Conservation (phyloP, 2,113 vertebrate genomes). For the Motacilla alba region DNA sequence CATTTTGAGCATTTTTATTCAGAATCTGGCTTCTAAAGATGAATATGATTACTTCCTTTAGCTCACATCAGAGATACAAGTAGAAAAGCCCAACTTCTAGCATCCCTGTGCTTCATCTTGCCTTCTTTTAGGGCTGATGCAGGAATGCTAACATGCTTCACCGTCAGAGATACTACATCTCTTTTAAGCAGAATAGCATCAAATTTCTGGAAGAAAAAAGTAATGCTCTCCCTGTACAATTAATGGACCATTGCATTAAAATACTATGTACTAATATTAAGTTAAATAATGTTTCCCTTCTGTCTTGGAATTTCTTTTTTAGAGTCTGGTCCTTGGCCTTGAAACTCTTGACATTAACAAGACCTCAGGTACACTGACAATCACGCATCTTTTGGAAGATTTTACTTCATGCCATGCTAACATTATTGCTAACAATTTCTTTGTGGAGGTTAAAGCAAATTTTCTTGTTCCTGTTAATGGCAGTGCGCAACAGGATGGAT, state of each 20-base stretch:
- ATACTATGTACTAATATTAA: neutral
- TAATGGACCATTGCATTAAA: neutral
- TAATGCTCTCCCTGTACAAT: neutral
- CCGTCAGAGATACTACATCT: neutral
- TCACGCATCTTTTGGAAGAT: neutral
- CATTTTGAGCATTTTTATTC: neutral
- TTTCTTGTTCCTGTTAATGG: neutral
- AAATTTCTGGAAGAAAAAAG: neutral
- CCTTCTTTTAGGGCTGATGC: neutral
- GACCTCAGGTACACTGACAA: neutral
- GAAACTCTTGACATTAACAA: neutral
- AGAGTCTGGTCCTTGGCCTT: neutral
- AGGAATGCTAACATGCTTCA: neutral
- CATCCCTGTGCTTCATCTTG: neutral
- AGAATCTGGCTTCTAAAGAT: neutral
- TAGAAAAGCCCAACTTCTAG: neutral
- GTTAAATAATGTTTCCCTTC: neutral
- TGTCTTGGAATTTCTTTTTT: neutral
- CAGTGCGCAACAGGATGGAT: fast-evolving
- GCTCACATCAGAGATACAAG: neutral
- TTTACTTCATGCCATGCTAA: neutral
- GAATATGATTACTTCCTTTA: neutral
- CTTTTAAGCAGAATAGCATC: neutral
- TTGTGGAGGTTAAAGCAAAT: neutral
- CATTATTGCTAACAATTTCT: neutral